Base-by-base conservation (phyloP, 1,140 invertebrate species). In the Atta colombica region DNA sequence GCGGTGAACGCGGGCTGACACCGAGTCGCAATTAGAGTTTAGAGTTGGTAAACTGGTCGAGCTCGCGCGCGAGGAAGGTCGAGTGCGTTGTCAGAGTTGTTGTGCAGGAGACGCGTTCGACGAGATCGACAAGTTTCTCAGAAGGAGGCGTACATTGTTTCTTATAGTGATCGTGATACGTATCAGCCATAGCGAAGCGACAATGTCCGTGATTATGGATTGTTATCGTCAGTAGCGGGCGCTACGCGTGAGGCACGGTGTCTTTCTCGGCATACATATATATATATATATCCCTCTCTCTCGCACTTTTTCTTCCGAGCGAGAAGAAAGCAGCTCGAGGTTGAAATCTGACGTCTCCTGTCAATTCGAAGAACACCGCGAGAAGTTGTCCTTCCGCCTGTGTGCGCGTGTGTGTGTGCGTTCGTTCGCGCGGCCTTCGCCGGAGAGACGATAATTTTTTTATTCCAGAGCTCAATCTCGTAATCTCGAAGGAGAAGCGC, bases 141-240 rank as follows among this genome's bases (percentile, higher is more conserved):
- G 10, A 18, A 51, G 49, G 49, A 51, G 14, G 14, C 8, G 49
- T 14, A 4, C 4, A 16, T 16, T 16, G 14, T 51, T 74, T 21
- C 72, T 31, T 49, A 82, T 53, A 72, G 88, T 90, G 89, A 60
- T n/a, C 71, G 89, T 91, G 90, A 84, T 86, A 82, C 28, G 16
- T 78, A 58, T 65, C 63, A 87, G 25, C 18, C 3, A 16, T 7
- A 63, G 75, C 58, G 87, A 55, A 28, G 86, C 85, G 91, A 94
- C 93, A 93, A 95, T 95, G 94, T 92, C 87, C 86, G 92, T 91
- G 90, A 93, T 93, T 90, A 94, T 95, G 95, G 94, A 95, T 94
- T 93, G 93, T 94, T 92, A 92, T 93, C 91, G 89, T 84, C 93
- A 94, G 86, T 94, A 95, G 93, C 94, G 92, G 92, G 90, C 86